Evolutionary conservation across 2,797 vertebrate species (phyloP).

Genomic region (Catostomus latipinnis): DNA sequence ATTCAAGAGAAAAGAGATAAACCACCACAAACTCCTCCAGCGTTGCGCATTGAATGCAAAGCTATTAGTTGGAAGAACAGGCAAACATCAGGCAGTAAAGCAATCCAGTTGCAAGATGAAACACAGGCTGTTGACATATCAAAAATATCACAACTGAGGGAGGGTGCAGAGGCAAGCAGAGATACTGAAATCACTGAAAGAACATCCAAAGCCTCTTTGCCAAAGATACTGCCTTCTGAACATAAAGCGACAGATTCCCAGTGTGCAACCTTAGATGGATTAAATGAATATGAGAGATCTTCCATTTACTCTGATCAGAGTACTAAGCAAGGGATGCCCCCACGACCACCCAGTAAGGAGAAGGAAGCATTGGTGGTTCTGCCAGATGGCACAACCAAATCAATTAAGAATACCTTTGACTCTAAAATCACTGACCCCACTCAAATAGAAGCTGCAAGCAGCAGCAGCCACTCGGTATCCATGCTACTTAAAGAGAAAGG

Average conservation of each 20-base stretch:
- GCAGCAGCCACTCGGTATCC: slow-evolving; percentile 76
- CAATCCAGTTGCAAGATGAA: slow-evolving; percentile 18
- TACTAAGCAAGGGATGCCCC: slow-evolving; percentile 69
- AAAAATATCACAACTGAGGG: slow-evolving; percentile 44
- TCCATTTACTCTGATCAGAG: slow-evolving; percentile 12
- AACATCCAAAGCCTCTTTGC: slow-evolving; percentile 31
- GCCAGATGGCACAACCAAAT: slow-evolving; percentile 69
- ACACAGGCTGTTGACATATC: slow-evolving; percentile 45
- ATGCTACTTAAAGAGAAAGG: slow-evolving; percentile 84
- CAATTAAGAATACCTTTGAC: slow-evolving; percentile 36
- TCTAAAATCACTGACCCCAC: slow-evolving; percentile 59
- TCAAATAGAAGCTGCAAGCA: slow-evolving; percentile 47
- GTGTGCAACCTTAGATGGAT: slow-evolving; percentile 18
- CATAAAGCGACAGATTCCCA: slow-evolving; percentile 48
- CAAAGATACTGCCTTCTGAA: slow-evolving; percentile 38
- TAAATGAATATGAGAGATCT: background rate
- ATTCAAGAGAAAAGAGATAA: slow-evolving; percentile 63
- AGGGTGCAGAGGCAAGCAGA: slow-evolving; percentile 37
- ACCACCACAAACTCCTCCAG: slow-evolving; percentile 61
- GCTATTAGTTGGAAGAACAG: slow-evolving; percentile 79
- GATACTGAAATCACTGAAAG: slow-evolving; percentile 53
- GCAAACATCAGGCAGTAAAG: slow-evolving; percentile 57
- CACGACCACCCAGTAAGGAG: slow-evolving; percentile 76
- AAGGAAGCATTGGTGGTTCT: slow-evolving; percentile 77
- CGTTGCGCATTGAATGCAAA: slow-evolving; percentile 81